These are phyloP conservation scores for Acanthurus lineatus DNA, from an alignment of 2,797 vertebrate genomes.

Conservation along the genomic window DNA sequence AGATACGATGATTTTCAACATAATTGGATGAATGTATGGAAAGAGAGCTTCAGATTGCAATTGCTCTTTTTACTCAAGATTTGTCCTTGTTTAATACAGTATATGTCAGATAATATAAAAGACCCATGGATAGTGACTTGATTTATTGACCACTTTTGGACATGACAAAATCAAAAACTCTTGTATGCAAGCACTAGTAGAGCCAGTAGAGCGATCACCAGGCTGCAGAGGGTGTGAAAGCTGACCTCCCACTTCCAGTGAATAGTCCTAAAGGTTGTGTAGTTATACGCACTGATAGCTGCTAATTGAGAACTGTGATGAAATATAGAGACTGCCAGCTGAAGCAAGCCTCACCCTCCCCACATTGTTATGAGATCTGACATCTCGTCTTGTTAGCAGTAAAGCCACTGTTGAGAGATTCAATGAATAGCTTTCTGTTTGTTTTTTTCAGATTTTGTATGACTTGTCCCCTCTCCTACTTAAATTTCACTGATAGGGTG, in stretches of 20 bases:
- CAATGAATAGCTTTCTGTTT: conserved; percentile 28
- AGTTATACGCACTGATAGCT: conserved; percentile 48
- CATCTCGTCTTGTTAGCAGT: conserved; percentile 31
- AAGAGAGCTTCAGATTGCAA: conserved; percentile 43
- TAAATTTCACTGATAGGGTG: conserved; percentile 43
- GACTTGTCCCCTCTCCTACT: conserved; percentile 19
- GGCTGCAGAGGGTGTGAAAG: conserved; percentile 23
- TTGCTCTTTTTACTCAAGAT: conserved; percentile 78
- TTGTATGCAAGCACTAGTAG: neutral
- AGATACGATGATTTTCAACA: conserved; percentile 74
- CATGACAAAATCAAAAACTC: conserved; percentile 78
- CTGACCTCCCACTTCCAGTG: conserved; percentile 12
- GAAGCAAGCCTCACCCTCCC: conserved; percentile 40
- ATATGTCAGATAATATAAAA: conserved; percentile 76
- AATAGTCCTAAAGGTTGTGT: conserved; percentile 52
- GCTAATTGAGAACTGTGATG: conserved; percentile 62
- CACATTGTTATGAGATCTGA: conserved; percentile 32
- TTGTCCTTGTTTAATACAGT: conserved; percentile 81
- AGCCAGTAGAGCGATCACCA: conserved; percentile 45
- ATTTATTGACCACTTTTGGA: conserved; percentile 84
- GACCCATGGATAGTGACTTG: conserved; percentile 83
- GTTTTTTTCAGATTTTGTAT: conserved; percentile 26
- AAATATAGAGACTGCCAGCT: conserved; percentile 71
- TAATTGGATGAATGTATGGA: conserved; percentile 54
- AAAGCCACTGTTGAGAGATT: conserved; percentile 29